phyloP scores from a whole-genome alignment of 2,888 invertebrate species.

The Rhagophthalmus giganteus region DNA sequence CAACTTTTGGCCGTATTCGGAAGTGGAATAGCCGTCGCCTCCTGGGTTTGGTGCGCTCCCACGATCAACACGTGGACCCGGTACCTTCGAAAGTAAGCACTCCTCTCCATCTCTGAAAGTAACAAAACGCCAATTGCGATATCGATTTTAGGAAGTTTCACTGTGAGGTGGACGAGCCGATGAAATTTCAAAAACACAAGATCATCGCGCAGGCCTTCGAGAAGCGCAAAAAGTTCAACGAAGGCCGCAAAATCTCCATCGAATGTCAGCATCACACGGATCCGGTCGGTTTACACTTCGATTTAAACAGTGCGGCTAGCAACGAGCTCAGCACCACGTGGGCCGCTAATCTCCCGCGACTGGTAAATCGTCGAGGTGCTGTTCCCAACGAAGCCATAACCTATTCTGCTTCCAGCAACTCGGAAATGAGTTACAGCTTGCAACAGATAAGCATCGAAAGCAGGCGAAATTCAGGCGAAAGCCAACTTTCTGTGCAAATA shows the following conservation, averaged over 20 bases:
- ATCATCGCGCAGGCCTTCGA: constrained; percentile 90
- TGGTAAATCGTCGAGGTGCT: constrained; percentile 83
- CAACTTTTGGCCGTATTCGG: constrained; percentile 83
- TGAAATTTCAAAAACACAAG: constrained; percentile 80
- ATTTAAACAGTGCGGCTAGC: constrained; percentile 72
- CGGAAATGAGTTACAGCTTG: constrained; percentile 73
- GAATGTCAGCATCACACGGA: constrained; percentile 88
- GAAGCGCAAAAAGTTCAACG: constrained; percentile 80
- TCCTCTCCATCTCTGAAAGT: no score
- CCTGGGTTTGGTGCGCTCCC: constrained; percentile 91
- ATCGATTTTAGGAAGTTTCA: constrained; percentile 72
- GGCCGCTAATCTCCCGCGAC: constrained; percentile 86
- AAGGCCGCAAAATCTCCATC: constrained; percentile 83
- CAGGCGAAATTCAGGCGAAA: constrained; percentile 83
- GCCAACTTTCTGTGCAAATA: constrained; percentile 82
- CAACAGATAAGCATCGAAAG: constrained; percentile 85
- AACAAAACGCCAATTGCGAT: no score
- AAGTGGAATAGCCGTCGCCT: constrained; percentile 85
- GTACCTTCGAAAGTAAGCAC: constrained; percentile 73
- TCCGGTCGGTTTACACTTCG: constrained; percentile 81
- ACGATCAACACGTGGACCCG: constrained; percentile 85
- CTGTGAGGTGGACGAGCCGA: constrained; percentile 68
- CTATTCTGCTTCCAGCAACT: constrained; percentile 60
- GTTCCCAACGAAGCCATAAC: constrained; percentile 63
- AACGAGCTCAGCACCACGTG: constrained; percentile 89